These are phyloP conservation scores for Balearica regulorum DNA, from an alignment of 2,797 vertebrate species.

Conservation along the genomic window DNA sequence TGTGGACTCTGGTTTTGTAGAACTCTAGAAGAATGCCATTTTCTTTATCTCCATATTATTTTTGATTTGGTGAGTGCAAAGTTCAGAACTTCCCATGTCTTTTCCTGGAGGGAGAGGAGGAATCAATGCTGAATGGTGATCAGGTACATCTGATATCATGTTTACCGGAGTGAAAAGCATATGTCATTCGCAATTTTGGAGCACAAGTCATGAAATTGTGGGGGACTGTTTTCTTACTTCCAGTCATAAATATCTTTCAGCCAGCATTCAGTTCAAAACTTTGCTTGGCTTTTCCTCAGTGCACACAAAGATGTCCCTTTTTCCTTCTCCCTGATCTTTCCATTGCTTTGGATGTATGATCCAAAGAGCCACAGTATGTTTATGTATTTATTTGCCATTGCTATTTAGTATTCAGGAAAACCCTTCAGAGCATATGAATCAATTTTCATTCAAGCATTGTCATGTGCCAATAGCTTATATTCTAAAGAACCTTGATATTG, in stretches of 20 bases:
- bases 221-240: neutral
- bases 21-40: neutral
- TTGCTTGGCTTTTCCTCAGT: neutral
- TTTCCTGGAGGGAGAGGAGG: neutral
- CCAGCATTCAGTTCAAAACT: neutral
- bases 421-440: neutral
- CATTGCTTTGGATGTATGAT: neutral
- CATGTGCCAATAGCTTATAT: neutral
- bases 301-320: neutral
- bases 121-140: neutral
- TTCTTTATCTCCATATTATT: neutral
- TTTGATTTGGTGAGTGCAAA: neutral
- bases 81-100: neutral
- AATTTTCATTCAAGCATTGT: neutral
- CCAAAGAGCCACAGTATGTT: fast-evolving
- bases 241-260: neutral
- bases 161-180: neutral
- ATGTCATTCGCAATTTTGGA: neutral
- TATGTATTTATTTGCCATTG: neutral
- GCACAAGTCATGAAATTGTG: neutral
- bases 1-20: neutral
- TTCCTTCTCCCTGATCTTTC: neutral
- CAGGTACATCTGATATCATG: neutral
- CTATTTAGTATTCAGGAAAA: neutral
- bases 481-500: neutral